phyloP scores from a whole-genome alignment of 2,797 vertebrate species.

The Zenarchopterus dispar region DNA sequence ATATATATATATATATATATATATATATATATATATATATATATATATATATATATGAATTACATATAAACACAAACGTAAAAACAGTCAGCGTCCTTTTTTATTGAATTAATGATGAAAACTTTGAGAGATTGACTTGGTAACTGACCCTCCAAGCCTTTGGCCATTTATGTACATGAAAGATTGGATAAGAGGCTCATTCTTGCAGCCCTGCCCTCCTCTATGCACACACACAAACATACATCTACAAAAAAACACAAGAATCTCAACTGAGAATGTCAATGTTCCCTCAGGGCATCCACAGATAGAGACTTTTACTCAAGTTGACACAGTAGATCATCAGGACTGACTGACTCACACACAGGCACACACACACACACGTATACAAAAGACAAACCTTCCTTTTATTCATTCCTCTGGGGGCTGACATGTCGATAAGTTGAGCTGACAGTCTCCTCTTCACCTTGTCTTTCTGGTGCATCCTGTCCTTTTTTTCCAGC shows the following conservation, averaged over 20 bases:
- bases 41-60: too few species aligned
- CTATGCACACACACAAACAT: not conserved
- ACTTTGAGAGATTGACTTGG: too few species aligned
- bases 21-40: too few species aligned
- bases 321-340: constrained; percentile 67
- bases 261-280: constrained; percentile 50
- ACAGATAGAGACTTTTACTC: constrained; percentile 63
- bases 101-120: too few species aligned
- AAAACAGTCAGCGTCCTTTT: too few species aligned
- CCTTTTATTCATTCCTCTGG: constrained; percentile 58
- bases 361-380: not conserved
- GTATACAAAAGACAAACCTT: constrained; percentile 8
- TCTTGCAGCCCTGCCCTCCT: constrained; percentile 5
- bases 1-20: too few species aligned
- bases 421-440: constrained; percentile 67
- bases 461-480: constrained; percentile 47
- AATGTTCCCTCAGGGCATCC: constrained; percentile 54
- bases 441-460: constrained; percentile 59
- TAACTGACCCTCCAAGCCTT: not conserved
- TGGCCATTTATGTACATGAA: not conserved
- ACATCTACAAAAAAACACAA: constrained; percentile 13
- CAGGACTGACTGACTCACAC: constrained; percentile 43
- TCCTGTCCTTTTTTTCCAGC: constrained; percentile 45
- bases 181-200: constrained; percentile 2
- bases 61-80: too few species aligned